Percentiles rank a stretch among this genome's conserved stretches.
These are phyloP conservation scores for Lomographa bimaculata DNA, from an alignment of 2,888 invertebrate genomes.

Conservation along the genomic window DNA sequence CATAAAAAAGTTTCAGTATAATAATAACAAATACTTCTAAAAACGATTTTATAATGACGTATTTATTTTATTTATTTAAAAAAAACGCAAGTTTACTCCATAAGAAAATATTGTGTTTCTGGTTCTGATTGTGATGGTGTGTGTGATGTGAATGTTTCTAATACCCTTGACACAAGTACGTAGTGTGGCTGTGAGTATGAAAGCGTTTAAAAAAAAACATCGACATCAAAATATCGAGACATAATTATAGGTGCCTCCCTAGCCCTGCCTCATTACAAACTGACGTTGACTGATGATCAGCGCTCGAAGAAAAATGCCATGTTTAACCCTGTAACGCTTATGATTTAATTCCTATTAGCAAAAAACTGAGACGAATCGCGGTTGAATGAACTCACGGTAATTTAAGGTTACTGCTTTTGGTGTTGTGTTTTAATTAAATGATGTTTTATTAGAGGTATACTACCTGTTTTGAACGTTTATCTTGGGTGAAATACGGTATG, in stretches of 20 bases:
- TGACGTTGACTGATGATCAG: constrained; percentile 75
- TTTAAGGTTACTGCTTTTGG: constrained; percentile 33
- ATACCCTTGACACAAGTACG: too few species aligned
- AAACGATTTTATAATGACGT: too few species aligned
- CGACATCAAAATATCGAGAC: constrained; percentile 1
- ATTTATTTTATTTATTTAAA: too few species aligned
- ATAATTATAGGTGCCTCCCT: constrained; percentile 33
- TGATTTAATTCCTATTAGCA: constrained; percentile 65
- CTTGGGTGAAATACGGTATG: constrained; percentile 6
- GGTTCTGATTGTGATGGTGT: too few species aligned
- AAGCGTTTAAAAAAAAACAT: too few species aligned
- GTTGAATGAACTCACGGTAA: constrained; percentile 39
- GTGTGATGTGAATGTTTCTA: too few species aligned
- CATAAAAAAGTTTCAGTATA: too few species aligned
- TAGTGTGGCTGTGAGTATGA: too few species aligned
- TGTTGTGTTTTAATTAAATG: constrained; percentile 48
- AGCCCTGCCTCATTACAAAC: constrained; percentile 69
- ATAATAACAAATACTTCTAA: too few species aligned
- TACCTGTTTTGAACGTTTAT: constrained; percentile 26
- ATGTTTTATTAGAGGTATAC: constrained; percentile 36
- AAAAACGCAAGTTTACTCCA: too few species aligned
- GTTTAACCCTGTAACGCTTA: constrained; percentile 63
- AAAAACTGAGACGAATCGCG: constrained; percentile 46
- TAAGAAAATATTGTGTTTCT: too few species aligned
- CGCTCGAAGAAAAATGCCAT: constrained; percentile 63